Conservation (phyloP, 1,140 invertebrate genomes). For the Lordiphosa clarofinis region DNA sequence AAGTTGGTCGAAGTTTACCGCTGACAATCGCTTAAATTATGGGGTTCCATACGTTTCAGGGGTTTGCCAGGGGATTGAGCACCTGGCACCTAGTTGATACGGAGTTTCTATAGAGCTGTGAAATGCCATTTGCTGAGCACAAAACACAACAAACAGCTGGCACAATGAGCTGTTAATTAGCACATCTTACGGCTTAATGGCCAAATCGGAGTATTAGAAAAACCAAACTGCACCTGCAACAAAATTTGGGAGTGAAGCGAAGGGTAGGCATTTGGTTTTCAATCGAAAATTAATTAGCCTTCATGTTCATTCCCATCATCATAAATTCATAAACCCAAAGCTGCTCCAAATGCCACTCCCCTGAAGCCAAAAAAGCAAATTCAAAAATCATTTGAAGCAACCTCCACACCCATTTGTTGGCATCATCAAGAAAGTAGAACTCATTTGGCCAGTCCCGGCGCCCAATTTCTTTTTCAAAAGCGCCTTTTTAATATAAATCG, state of each 20-base stretch:
- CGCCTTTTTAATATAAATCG: conserved; percentile 58
- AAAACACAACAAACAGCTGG: conserved; percentile 52
- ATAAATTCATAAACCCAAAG: conserved; percentile 38
- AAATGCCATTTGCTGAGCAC: conserved; percentile 30
- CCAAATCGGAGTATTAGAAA: background rate
- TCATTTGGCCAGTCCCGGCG: conserved; percentile 47
- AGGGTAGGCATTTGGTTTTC: background rate
- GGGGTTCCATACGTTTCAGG: conserved; percentile 41
- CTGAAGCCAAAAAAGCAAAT: background rate
- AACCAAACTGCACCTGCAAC: background rate
- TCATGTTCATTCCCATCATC: conserved; percentile 12
- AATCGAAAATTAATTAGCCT: background rate
- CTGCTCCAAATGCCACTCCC: conserved; percentile 45
- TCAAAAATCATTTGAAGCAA: conserved; percentile 16
- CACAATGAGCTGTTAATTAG: conserved; percentile 57
- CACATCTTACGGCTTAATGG: conserved; percentile 34
- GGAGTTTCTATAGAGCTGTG: background rate
- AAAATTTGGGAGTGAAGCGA: conserved; percentile 3
- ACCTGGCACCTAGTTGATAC: conserved; percentile 20
- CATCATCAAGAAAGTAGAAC: conserved; percentile 48
- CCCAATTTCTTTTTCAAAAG: conserved; percentile 46
- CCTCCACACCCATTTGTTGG: conserved; percentile 1
- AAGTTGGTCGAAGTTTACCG: conserved; percentile 41
- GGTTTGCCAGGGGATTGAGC: conserved; percentile 16
- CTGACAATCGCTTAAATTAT: conserved; percentile 71